Percentiles rank a stretch among this genome's conserved stretches.
phyloP scores from a whole-genome alignment of 2,797 vertebrate species.

The Pangasius sanitwongsei region DNA sequence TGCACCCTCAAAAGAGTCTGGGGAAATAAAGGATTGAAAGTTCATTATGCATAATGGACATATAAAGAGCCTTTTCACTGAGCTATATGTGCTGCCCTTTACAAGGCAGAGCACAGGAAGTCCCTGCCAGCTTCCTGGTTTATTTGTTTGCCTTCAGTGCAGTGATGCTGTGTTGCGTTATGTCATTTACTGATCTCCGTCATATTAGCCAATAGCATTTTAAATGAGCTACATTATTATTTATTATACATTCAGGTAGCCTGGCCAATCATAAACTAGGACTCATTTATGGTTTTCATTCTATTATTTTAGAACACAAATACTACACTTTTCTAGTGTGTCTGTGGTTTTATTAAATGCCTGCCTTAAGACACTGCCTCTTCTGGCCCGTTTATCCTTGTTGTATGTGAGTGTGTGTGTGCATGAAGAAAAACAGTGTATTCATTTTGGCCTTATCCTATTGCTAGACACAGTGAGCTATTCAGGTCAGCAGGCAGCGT shows the following conservation, averaged over 20 bases:
- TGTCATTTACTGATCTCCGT: not conserved
- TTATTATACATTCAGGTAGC: not conserved
- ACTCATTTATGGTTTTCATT: not conserved
- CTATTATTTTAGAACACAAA: not conserved
- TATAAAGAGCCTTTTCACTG: constrained; percentile 10
- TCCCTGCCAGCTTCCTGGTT: not conserved
- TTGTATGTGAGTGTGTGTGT: not conserved
- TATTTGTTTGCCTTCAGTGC: not conserved
- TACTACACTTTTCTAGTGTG: not conserved
- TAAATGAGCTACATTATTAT: not conserved
- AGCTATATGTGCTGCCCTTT: not conserved
- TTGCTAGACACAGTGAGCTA: constrained; percentile 4
- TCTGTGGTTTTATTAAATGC: not conserved
- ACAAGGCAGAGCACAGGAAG: not conserved
- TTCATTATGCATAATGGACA: not conserved
- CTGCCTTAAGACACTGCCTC: not conserved
- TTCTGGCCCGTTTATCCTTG: not conserved
- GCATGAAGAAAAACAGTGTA: not conserved
- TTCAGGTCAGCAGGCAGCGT: constrained; percentile 27
- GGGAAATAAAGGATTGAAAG: not conserved
- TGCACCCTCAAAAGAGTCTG: not conserved
- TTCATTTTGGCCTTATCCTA: not conserved
- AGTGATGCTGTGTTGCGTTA: not conserved
- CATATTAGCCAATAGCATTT: not conserved
- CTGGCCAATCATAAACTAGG: not conserved